Base-by-base conservation (phyloP, 2,113 vertebrate species). In the Petrocephalus microphthalmus region DNA sequence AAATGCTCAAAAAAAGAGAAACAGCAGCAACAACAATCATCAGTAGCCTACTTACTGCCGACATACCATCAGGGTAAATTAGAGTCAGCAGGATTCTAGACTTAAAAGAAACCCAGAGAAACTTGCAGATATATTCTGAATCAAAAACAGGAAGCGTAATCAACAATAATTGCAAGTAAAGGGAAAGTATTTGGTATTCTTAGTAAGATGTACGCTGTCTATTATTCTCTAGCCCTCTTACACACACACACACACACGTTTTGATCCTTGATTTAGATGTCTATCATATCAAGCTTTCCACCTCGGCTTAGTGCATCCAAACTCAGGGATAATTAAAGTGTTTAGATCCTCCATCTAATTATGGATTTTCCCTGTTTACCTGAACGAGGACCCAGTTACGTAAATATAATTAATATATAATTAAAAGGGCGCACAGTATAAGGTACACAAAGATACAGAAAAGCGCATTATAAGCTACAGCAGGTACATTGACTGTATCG, bases 301-400 rank as follows among this genome's bases (percentile, higher is more conserved):
- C 84, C 11, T 54, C 33, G 37, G 33, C 7, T 10, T 15, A 86
- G 15, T 37, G n/a, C 20, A 64, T 37, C 57, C 56, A 64, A 54
- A 54, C 29, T 8, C 54, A 54, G 6, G 45, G 37, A 85, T 85
- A 85, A 85, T 85, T 29, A 42, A 54, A 85, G 15, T 89, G 88
- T 89, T 88, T 42, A 29, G 13, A 78, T 20, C 91, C 90, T 90
- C 90, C 89, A 91, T 92, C 93, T 90, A 87, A 88, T 92, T 88
- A 42, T 78, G 33, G 33, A 7, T 78, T 78, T 78, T 74, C 92
- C 6, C 86, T 91, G 29, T 93, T 94, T 92, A 54, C n/a, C 17
- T 85, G 84, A 85, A 54, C 84, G 25, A 85, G 84, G 51, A 85
- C 25, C 84, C 52, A 25, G 47, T 85, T 54, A 22, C 51, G 25